Evolutionary conservation across 2,888 invertebrate species (phyloP).

Genomic region (Mesopsocus fuscifrons): DNA sequence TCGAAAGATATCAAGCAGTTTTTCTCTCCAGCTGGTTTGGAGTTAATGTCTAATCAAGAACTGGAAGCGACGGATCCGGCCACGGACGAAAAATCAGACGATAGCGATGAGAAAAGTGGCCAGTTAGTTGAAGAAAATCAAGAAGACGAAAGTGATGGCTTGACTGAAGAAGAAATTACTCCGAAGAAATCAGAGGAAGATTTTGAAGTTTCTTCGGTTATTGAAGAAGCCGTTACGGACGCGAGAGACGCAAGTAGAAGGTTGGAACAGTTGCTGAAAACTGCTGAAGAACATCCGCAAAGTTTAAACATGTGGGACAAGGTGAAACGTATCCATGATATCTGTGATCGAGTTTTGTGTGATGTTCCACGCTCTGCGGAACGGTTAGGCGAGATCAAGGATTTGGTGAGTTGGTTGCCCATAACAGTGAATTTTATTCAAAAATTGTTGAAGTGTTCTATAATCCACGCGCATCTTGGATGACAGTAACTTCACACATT

Average conservation of each 20-base stretch:
- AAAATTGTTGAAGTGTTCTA: too few species aligned
- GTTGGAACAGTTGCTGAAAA: background rate
- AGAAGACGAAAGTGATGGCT: background rate
- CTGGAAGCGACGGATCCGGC: too few species aligned
- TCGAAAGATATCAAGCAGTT: too few species aligned
- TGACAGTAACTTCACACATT: too few species aligned
- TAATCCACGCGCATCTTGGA: too few species aligned
- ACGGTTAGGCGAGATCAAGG: background rate
- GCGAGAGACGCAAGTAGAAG: background rate
- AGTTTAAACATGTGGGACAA: conserved; percentile 1
- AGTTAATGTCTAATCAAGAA: too few species aligned
- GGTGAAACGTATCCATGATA: background rate
- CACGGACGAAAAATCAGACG: background rate
- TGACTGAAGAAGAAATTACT: background rate
- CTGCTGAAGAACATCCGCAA: background rate
- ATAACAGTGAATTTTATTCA: too few species aligned
- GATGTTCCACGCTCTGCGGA: background rate
- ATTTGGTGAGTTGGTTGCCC: conserved; percentile 3
- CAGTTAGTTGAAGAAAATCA: background rate
- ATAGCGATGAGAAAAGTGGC: background rate
- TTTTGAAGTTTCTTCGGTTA: background rate
- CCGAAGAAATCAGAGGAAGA: background rate
- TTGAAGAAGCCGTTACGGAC: background rate
- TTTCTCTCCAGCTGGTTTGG: too few species aligned
- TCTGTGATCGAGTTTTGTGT: background rate